Base-by-base conservation (phyloP, 2,113 vertebrate species). In the Dendropsophus ebraccatus region DNA sequence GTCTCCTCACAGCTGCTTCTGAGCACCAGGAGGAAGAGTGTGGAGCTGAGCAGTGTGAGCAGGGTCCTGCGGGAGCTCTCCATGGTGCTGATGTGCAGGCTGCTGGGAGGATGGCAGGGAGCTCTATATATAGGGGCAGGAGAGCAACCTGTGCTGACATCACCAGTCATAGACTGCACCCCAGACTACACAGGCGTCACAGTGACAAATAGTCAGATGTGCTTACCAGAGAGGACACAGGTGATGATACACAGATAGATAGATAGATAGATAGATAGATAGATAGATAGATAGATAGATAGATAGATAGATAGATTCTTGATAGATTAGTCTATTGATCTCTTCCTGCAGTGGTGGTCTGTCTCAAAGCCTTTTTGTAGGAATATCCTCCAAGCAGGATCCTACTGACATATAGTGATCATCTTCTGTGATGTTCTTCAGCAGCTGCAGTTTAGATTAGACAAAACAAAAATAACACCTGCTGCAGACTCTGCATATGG, bases 61-160 rank as follows among this genome's bases (percentile, higher is more conserved):
- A 92, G 89, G 30, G 88, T 82, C 47, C 89, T 45, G 23, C 93
- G 92, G 87, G 90, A 47, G 90, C 92, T 95, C 91, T 94, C 94
- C 94, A 94, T 95, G 92, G 93, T 94, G 82, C 93, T 93, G 91
- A 89, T 88, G 72, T 21, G 45, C 79, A 23, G 47, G 28, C 50
- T 74, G 67, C 3, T 56, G 6, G 8, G 17, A 17, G 28, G 35
- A 25, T 37, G 47, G 67, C 23, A 49, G 30, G 67, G 4, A 28
- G 35, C 35, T 4, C n/a, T 28, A 56, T 86, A 74, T 86, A 86
- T 86, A 60, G 35, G 10, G 78, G 49, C 1, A 16, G 52, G 52
- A 32, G 77, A 16, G n/a, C 76, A 41, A 10, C 85, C 67, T 35
- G 0, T 17, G 8, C 49, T 81, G 62, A 81, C 85, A 74, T 86